Base-by-base conservation (phyloP, 2,888 invertebrate species). In the Schizaphis graminum region DNA sequence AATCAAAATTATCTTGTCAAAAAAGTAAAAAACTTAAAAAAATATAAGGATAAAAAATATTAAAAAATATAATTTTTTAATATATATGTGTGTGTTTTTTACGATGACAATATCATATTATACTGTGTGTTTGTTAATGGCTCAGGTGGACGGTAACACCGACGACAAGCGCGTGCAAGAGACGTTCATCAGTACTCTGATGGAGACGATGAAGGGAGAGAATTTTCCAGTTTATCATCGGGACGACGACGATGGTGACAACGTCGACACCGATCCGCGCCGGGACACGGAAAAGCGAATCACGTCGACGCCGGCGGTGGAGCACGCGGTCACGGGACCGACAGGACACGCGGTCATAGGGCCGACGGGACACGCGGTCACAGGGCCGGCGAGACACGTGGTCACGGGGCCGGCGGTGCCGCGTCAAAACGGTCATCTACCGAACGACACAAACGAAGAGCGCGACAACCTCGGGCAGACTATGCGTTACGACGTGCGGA, bases 81-180 rank as follows among this genome's bases (percentile, higher is more conserved):
- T 47, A 53, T 53, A 3, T 3, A 49, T 49, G 11, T 16, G 8
- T 21, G 21, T 4, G 53, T 53, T 21, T 2, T 4, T 53, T 5
- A 53, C 16, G 16, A 53, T 53, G 53, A 21, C 21, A 53, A 53
- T 53, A 21, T 21, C 16, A 21, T 53, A n/a, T n/a, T n/a, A n/a
- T n/a, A n/a, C n/a, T 56, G n/a, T 24, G 44, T 35, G 4, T 57
- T 1, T 61, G 0, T 67, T 49, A 5, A 67, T 91, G 7, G 0
- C 44, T 47, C 95, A 98, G 98, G 97, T 98, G 94, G 98, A 98
- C 95, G 98, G 98, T 0, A 98, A 98, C 95, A 98, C 98, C 0
- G 98, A 98, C 95, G 97, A 97, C 16, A 96, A 97, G 0, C 97
- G 97, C 16, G 98, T 98, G 0, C 98, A 98, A 95, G 96, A 97